Base-by-base conservation (phyloP, 2,888 invertebrate species). In the Parochlus steinenii region DNA sequence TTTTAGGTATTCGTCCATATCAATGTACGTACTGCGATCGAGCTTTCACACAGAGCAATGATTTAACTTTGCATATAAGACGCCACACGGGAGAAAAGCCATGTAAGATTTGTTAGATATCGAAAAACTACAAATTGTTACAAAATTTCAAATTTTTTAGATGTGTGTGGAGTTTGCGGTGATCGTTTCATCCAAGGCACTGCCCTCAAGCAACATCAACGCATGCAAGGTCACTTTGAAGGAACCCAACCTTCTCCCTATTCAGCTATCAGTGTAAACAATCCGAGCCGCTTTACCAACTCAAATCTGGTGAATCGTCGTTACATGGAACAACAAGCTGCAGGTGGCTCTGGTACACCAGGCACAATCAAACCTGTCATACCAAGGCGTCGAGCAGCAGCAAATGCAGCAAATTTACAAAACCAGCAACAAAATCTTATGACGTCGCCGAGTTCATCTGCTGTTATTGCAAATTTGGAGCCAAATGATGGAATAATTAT, bases 31-130 rank as follows among this genome's bases (percentile, higher is more conserved):
- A 53, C 31, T 59, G 59, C 34, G 55, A 55, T 16, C 56, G 55
- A 39, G 53, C 55, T 17, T 77, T 77, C 50, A 72, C 75, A 0
- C 77, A 77, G 52, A 76, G 75, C 33, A 76, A 77, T 50, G 76
- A 77, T 47, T 55, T 77, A 31, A 73, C 73, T 1, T 50, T 77
- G 11, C 77, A 77, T 48, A 68, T 76, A 46, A 64, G 76, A 0
- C 60, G 76, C 1, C 77, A 77, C 48, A 77, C 77, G 0, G 77
- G 76, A 2, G 70, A 72, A 39, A 63, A 71, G 22, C 73, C 73
- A 0, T 73, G 71, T 48, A 68, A 56, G 2, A 30, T 18, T 19
- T n/a, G n/a, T n/a, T n/a, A n/a, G n/a, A n/a, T n/a, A n/a, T n/a
- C n/a, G n/a, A n/a, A n/a, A n/a, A n/a, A n/a, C n/a, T n/a, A n/a